Evolutionary conservation across 1,140 invertebrate species (phyloP).

Genomic region (Armadillidium nasatum): DNA sequence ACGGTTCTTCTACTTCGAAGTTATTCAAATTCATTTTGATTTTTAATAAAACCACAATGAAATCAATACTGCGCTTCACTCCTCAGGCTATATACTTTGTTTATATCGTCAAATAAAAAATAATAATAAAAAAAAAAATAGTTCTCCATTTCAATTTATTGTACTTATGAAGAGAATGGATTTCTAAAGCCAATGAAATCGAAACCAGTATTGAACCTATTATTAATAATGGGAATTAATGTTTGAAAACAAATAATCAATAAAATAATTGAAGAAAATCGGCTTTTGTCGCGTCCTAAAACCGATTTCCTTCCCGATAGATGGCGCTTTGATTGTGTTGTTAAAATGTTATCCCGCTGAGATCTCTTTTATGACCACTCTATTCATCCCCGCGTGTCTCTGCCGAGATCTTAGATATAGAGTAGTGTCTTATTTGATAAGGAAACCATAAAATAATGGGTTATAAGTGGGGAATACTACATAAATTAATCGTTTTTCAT

Average conservation of each 20-base stretch:
- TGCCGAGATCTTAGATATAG: not conserved
- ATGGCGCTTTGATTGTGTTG: not conserved
- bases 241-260: not conserved
- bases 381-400: constrained; percentile 3
- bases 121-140: too few relatives aligned
- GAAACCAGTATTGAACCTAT: not conserved
- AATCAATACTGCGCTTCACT: too few relatives aligned
- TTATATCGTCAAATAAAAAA: too few relatives aligned
- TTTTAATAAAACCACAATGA: too few relatives aligned
- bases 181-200: not conserved
- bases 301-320: not conserved
- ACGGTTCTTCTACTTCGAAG: too few relatives aligned
- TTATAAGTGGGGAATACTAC: too few relatives aligned
- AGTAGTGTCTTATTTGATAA: not conserved
- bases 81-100: too few relatives aligned
- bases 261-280: not conserved
- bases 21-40: too few relatives aligned
- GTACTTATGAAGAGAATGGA: not conserved
- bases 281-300: not conserved
- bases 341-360: constrained; percentile 3
- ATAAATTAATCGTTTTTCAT: too few relatives aligned
- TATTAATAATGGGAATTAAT: not conserved
- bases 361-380: not conserved
- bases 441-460: not conserved
- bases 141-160: too few relatives aligned